These are phyloP conservation scores for Vesta saturnalis DNA, from an alignment of 2,888 invertebrate genomes.

Conservation along the genomic window DNA sequence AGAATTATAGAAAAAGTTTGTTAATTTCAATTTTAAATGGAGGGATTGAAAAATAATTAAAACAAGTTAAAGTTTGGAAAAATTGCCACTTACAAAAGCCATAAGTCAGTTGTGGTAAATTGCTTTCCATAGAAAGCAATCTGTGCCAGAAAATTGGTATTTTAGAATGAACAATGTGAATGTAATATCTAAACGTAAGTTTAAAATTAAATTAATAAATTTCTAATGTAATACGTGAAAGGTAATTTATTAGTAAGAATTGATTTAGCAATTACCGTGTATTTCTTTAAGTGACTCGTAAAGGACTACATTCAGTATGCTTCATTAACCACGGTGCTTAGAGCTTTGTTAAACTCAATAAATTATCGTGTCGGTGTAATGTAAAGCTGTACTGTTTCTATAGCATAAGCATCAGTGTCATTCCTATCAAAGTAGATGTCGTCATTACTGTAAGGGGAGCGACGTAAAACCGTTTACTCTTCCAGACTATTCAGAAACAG, in stretches of 20 bases:
- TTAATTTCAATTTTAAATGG: background rate
- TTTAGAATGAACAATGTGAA: constrained; percentile 31
- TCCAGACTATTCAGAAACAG: too few relatives aligned
- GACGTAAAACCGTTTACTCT: too few relatives aligned
- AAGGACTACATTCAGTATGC: too few relatives aligned
- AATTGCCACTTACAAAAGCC: constrained; percentile 27
- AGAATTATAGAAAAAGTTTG: background rate
- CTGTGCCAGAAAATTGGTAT: constrained; percentile 29
- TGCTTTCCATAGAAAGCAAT: constrained; percentile 29
- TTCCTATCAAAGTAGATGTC: too few relatives aligned
- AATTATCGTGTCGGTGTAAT: too few relatives aligned
- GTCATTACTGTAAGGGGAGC: too few relatives aligned
- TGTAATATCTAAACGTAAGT: constrained; percentile 23
- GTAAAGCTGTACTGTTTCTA: too few relatives aligned
- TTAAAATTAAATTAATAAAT: constrained; percentile 29
- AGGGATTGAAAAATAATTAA: constrained; percentile 23
- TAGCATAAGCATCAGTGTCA: too few relatives aligned
- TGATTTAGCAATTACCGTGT: background rate
- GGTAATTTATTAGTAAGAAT: background rate
- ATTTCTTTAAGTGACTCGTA: background rate
- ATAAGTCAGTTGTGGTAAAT: constrained; percentile 29
- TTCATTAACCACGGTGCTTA: too few relatives aligned
- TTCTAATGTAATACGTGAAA: constrained; percentile 8
- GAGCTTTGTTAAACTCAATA: too few relatives aligned
- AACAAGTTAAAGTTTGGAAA: constrained; percentile 20